phyloP scores from a whole-genome alignment of 2,888 invertebrate genomes.

The Lutraria lutraria region DNA sequence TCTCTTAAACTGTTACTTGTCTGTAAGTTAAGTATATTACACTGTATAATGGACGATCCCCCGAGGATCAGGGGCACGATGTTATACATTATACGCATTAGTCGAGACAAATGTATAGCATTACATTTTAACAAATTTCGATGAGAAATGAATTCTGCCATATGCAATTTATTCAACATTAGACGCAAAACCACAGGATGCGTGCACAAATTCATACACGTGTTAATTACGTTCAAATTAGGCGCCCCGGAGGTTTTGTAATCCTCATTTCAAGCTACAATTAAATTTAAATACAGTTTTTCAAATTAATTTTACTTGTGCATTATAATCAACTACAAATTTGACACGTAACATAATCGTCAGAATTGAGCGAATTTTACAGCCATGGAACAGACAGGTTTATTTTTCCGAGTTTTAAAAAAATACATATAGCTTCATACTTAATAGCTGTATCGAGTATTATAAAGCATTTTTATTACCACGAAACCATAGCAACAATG shows the following conservation, averaged over 20 bases:
- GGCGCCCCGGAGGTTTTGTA: background rate
- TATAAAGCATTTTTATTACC: background rate
- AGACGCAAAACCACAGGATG: constrained; percentile 5
- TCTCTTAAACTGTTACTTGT: no score
- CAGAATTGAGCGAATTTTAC: background rate
- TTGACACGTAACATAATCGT: constrained; percentile 18
- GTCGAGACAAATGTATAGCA: background rate
- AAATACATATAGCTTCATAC: background rate
- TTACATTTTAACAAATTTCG: background rate
- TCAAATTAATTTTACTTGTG: constrained; percentile 17
- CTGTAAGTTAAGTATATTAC: no score
- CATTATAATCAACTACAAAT: background rate
- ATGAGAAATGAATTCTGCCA: background rate
- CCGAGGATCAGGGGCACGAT: no score
- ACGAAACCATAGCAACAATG: background rate
- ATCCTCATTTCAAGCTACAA: constrained; percentile 5
- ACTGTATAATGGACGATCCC: no score
- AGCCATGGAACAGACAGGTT: background rate
- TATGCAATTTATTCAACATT: background rate
- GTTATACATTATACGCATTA: background rate
- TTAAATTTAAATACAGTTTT: constrained; percentile 13
- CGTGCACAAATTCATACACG: constrained; percentile 5
- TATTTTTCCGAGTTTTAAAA: background rate
- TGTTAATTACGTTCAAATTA: constrained; percentile 1
- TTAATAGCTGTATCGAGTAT: background rate